A percentile compares a stretch with the other conserved stretches of the same genome.
phyloP scores from a whole-genome alignment of 30 jellyfish, hydroid and myxozoan genomes.

The Turritopsis dohrnii region DNA sequence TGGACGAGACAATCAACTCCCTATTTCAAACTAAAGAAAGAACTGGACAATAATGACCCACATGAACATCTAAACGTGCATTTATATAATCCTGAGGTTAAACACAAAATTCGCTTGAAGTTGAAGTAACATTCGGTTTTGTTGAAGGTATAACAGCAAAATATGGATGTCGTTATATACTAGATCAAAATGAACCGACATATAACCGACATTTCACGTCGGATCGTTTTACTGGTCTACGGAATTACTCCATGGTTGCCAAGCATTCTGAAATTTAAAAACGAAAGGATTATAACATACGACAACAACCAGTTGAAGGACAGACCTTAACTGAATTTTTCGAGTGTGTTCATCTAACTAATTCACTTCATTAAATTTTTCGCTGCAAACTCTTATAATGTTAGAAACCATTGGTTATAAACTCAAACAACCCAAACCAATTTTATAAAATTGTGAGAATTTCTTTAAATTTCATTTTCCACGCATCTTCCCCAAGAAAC shows the following conservation, averaged over 20 bases:
- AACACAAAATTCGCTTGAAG: background rate
- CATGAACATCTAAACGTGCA: background rate
- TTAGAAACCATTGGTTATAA: no score
- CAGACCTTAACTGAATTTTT: no score
- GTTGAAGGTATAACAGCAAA: background rate
- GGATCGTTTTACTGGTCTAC: conserved; percentile 30
- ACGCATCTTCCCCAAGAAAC: no score
- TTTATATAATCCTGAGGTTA: background rate
- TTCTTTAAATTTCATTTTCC: no score
- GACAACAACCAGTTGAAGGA: no score
- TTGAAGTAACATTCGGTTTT: background rate
- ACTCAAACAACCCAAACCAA: no score
- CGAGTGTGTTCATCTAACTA: no score
- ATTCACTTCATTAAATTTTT: no score
- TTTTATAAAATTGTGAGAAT: no score
- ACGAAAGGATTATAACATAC: background rate
- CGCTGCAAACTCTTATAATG: no score
- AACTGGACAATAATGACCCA: background rate
- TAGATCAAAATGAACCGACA: no score
- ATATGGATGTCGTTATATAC: background rate
- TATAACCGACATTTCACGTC: background rate
- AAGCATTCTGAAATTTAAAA: background rate
- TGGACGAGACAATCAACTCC: background rate
- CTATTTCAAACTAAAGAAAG: background rate
- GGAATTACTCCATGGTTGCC: conserved; percentile 89